Percentiles rank a stretch among this genome's conserved stretches.
Evolutionary conservation across 2,113 vertebrate genomes (phyloP).

Genomic region (Bufo bufo): DNA sequence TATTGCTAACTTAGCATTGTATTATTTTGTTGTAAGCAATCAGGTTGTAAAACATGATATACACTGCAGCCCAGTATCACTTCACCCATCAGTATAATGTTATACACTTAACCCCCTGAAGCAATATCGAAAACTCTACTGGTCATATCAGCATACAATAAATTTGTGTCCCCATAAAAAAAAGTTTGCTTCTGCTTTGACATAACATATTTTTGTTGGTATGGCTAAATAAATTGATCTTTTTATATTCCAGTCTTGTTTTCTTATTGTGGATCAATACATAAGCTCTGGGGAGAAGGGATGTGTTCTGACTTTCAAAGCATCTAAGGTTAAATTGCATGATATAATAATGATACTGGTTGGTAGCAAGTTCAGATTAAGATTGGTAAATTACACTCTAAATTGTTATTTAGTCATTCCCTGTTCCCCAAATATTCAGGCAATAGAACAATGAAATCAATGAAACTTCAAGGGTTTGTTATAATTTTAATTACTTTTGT

Average conservation of each 20-base stretch:
- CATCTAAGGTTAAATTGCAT: conserved; percentile 42
- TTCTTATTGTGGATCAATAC: conserved; percentile 49
- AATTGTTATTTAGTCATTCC: not conserved
- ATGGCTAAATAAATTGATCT: conserved; percentile 48
- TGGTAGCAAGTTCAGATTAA: conserved; percentile 5
- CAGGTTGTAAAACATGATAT: not conserved
- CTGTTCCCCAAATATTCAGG: not conserved
- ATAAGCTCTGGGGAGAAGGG: conserved; percentile 23
- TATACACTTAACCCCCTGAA: not conserved
- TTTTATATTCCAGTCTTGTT: conserved; percentile 48
- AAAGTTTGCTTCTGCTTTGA: conserved; percentile 39
- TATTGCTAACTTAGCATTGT: conserved; percentile 11
- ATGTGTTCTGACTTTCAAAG: conserved; percentile 16
- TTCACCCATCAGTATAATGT: not conserved
- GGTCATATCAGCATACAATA: conserved; percentile 12
- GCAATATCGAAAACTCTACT: not conserved
- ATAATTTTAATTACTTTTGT: conserved; percentile 32
- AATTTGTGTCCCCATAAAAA: not conserved
- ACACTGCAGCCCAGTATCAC: not conserved
- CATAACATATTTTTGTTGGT: conserved; percentile 39
- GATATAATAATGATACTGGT: conserved; percentile 36
- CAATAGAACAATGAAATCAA: not conserved
- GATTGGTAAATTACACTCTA: conserved; percentile 16
- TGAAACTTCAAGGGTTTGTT: conserved; percentile 13
- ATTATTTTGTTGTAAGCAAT: conserved; percentile 11